Base-by-base conservation (phyloP, 2,888 invertebrate genomes). In the Apotomis betuletana region DNA sequence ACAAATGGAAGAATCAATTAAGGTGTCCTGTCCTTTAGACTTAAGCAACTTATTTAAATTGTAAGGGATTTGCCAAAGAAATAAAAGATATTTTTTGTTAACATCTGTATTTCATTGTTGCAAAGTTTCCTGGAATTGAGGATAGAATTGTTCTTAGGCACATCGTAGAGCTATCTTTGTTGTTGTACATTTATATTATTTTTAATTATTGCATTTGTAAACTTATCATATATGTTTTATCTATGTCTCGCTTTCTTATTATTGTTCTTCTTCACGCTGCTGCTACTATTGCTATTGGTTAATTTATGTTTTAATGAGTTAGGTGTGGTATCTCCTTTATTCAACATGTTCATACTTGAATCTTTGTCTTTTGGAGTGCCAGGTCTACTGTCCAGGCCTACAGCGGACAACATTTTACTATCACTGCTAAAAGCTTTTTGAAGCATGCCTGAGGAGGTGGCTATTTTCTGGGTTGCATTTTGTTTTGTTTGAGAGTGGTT, bases 231-330 rank as follows among this genome's bases (percentile, higher is more conserved):
- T 60, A 64, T 49, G 55, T 70, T 83, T 94, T 95, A 97, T 92
- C 97, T 95, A 90, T 97, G 97, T 81, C 97, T 94, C 27, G 97
- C 96, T 89, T 97, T 97, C 86, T 97, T 97, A 83, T 96, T 96
- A 79, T 95, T 95, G 84, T 94, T 96, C 82, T 97, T 97, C 87
- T 97, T 97, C 55, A 95, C 93, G 75, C 95, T 95, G 83, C 93
- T 83, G 73, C 82, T 89, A 59, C 90, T 88, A 70, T 84, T 87
- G 74, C 89, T 89, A 72, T 81, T 88, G 12, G 87, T 79, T 62
- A 92, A 78, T 84, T 95, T 95, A 77, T 95, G 94, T 85, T 95
- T 95, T 27, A 92, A 80, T 51, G 90, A 81, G 73, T 90, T 92
- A 13, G 91, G 89, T 74, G 91, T 90, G 63, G 85, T 80, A 44